Percentiles rank a stretch among this genome's conserved stretches.
phyloP scores from a whole-genome alignment of 2,797 vertebrate genomes.

The Parauchenoglanis ngamensis region DNA sequence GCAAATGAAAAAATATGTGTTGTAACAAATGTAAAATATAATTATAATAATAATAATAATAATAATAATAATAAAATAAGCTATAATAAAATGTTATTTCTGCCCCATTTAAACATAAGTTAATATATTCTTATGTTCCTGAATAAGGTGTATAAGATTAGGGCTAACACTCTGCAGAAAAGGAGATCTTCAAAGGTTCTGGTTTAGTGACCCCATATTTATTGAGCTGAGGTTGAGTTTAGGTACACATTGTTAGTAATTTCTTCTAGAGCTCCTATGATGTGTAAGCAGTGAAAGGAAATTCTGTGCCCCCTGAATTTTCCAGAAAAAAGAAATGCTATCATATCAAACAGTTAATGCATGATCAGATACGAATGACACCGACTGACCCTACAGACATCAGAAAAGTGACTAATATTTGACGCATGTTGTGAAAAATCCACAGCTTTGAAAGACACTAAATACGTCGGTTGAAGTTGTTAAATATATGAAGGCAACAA shows the following conservation, averaged over 20 bases:
- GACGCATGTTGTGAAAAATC: slow-evolving; percentile 33
- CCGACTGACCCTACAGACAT: slow-evolving; percentile 32
- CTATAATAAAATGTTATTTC: neutral
- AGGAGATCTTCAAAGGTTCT: neutral
- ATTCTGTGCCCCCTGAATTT: slow-evolving; percentile 19
- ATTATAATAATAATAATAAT: neutral
- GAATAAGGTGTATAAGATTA: neutral
- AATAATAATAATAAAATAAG: neutral
- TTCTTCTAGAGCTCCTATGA: neutral
- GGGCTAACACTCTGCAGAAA: neutral
- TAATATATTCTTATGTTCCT: neutral
- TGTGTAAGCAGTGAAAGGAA: slow-evolving; percentile 19
- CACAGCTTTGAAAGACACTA: slow-evolving; percentile 29
- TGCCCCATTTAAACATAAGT: neutral
- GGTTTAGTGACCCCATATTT: neutral
- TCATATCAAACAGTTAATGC: slow-evolving; percentile 31
- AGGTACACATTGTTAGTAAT: neutral
- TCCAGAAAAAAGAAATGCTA: slow-evolving; percentile 12
- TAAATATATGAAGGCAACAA: slow-evolving; percentile 47
- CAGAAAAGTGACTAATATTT: slow-evolving; percentile 30
- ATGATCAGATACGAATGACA: slow-evolving; percentile 38
- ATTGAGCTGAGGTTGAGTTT: neutral
- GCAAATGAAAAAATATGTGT: neutral
- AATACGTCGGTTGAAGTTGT: slow-evolving; percentile 20
- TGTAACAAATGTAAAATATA: neutral